Base-by-base conservation (phyloP, 2,113 vertebrate genomes). In the Porphyrio hochstetteri region DNA sequence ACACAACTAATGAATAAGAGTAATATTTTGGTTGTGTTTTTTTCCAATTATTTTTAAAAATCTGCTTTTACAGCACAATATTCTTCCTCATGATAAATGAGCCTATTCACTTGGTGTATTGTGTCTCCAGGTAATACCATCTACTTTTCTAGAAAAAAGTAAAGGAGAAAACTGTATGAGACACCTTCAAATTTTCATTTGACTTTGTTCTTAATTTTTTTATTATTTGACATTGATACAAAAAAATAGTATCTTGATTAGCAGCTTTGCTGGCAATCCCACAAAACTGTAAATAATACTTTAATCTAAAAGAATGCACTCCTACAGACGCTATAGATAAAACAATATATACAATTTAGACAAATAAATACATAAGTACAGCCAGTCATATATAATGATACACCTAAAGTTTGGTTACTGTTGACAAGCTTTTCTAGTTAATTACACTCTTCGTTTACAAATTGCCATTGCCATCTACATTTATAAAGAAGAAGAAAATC, bases 311-410 rank as follows among this genome's bases (percentile, higher is more conserved):
- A 98, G 97, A 98, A 97, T 97, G 95, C 97, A 98, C 97, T 98
- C 95, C 95, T 97, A 98, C 98, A 96, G 98, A 98, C 98, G 98
- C 95, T 82, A 97, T 95, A 97, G 97, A 94, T 72, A 93, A 98
- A 98, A 97, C 96, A 94, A 83, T 98, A 98, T 98, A 94, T 98
- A 98, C 98, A 98, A 44, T 97, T 97, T 97, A 96, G 95, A 98
- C 98, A 98, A 98, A 98, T 98, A 98, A 98, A 98, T 98, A 98
- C 97, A 97, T 98, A 98, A 97, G 97, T 98, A 98, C 97, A 98
- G 93, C 96, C 98, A 98, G 97, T 97, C 93, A 97, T 98, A 98
- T 95, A 98, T 97, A 98, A 97, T 84, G 63, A 94, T 96, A 98
- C 97, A 98, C 69, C 72, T 97, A 98, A 96, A 90, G 46, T 97